phyloP scores from a whole-genome alignment of 1,140 invertebrate genomes.

The Pinna nobilis region DNA sequence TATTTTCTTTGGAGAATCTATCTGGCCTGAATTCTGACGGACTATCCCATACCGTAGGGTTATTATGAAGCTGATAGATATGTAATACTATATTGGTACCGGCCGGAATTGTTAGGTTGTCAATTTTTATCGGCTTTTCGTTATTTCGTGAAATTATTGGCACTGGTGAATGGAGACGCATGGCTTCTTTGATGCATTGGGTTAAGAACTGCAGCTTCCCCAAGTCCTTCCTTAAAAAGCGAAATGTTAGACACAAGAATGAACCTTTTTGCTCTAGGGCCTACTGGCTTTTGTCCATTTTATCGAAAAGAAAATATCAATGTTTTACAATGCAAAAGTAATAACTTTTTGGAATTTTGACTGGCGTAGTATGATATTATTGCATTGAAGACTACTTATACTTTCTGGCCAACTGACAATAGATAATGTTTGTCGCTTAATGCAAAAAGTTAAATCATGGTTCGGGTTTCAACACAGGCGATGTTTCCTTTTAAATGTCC shows the following conservation, averaged over 20 bases:
- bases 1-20: slow-evolving; percentile 61
- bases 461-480: no score
- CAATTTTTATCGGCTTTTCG: slow-evolving; percentile 75
- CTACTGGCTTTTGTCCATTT: no score
- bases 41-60: slow-evolving; percentile 60
- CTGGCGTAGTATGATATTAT: no score
- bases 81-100: slow-evolving; percentile 47
- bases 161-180: slow-evolving; percentile 71
- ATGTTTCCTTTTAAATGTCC: no score
- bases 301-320: no score
- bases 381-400: no score
- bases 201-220: slow-evolving; percentile 70
- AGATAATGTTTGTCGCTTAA: no score
- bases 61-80: slow-evolving; percentile 65
- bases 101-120: slow-evolving; percentile 49
- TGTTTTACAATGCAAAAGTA: not conserved
- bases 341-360: no score
- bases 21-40: slow-evolving; percentile 51
- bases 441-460: no score
- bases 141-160: slow-evolving; percentile 84
- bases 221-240: slow-evolving; percentile 43
- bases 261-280: no score
- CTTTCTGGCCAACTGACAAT: no score
- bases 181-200: slow-evolving; percentile 72
- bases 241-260: not conserved